Evolutionary conservation across 2,113 vertebrate genomes (phyloP).

Genomic region (Pachyramphus minor): DNA sequence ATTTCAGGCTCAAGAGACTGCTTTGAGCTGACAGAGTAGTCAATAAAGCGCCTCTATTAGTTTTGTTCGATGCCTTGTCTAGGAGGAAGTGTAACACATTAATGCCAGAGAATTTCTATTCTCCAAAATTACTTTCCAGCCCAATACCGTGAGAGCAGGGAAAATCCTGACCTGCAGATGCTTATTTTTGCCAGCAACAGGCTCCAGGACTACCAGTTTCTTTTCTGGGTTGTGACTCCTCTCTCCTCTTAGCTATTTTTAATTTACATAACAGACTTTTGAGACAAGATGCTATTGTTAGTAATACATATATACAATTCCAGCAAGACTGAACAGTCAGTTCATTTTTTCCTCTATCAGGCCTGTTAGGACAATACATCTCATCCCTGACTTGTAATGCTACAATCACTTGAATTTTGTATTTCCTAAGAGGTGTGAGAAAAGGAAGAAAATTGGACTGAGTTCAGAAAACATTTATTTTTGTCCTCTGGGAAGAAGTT

Average conservation of each 20-base stretch:
- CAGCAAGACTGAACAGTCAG: not conserved
- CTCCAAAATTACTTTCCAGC: not conserved
- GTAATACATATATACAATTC: not conserved
- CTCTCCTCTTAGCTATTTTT: not conserved
- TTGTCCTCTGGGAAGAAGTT: not conserved
- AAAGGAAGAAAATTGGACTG: not conserved
- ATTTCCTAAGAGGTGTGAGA: not conserved
- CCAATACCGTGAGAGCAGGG: not conserved
- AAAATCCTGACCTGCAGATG: not conserved
- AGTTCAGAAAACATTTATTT: not conserved
- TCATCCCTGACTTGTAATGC: not conserved
- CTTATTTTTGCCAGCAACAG: not conserved
- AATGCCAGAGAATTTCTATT: not conserved
- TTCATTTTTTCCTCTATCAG: not conserved
- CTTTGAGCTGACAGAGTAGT: not conserved
- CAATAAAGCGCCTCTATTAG: not conserved
- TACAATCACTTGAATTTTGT: not conserved
- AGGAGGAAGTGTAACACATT: constrained; percentile 14
- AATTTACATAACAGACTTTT: not conserved
- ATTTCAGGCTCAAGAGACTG: not conserved
- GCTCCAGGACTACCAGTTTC: not conserved
- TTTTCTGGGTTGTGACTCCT: not conserved
- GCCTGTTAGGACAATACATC: not conserved
- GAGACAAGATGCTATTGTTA: not conserved
- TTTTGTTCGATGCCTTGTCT: not conserved